These are phyloP conservation scores for Timandra comae DNA, from an alignment of 2,888 invertebrate genomes.

Conservation along the genomic window DNA sequence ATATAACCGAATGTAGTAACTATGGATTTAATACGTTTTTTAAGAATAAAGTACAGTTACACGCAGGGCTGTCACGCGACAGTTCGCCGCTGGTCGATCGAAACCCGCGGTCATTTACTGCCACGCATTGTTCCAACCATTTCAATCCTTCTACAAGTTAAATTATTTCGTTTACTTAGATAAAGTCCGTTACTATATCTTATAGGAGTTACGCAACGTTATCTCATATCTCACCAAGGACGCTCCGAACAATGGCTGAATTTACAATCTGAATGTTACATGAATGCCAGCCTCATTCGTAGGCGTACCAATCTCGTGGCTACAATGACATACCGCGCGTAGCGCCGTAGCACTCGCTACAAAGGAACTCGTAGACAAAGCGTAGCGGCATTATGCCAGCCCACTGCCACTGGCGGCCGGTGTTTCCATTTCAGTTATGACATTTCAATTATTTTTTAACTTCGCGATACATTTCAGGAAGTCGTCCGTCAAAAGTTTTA, in stretches of 20 bases:
- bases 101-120: slow-evolving; percentile 24
- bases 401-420: slow-evolving; percentile 1
- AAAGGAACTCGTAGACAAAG: slow-evolving; percentile 18
- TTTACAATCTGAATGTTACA: no score
- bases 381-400: slow-evolving; percentile 8
- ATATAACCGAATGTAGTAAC: slow-evolving; percentile 27
- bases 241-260: not conserved
- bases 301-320: slow-evolving; percentile 4
- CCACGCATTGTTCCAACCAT: not conserved
- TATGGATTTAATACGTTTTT: slow-evolving; percentile 58
- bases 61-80: slow-evolving; percentile 45
- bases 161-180: no score
- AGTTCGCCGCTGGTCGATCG: slow-evolving; percentile 37
- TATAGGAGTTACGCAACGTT: not conserved
- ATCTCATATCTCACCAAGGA: slow-evolving; percentile 1
- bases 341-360: slow-evolving; percentile 13
- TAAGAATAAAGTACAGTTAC: slow-evolving; percentile 50
- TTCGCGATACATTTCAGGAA: slow-evolving; percentile 16
- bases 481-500: slow-evolving; percentile 15
- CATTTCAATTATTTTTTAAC: slow-evolving; percentile 15
- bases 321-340: slow-evolving; percentile 7
- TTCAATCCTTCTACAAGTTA: no score
- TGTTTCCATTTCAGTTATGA: slow-evolving; percentile 3
- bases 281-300: slow-evolving; percentile 1
- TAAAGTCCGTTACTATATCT: not conserved